phyloP scores from a whole-genome alignment of 1,140 invertebrate genomes.

The Drosophila teissieri region DNA sequence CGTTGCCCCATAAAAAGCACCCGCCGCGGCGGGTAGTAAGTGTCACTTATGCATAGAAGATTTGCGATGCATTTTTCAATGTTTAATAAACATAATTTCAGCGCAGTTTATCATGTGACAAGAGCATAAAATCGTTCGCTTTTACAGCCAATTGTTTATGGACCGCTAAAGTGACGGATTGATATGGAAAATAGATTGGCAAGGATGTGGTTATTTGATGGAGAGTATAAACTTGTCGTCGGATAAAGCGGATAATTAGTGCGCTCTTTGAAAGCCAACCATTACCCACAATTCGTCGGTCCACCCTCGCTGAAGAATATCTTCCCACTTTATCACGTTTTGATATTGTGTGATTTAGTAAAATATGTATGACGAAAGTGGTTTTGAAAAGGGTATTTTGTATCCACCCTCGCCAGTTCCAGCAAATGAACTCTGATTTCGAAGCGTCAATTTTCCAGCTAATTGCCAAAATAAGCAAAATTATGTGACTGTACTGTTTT shows the following conservation, averaged over 20 bases:
- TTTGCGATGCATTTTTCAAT: slow-evolving; percentile 52
- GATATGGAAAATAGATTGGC: slow-evolving; percentile 19
- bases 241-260: neutral
- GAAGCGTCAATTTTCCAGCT: slow-evolving; percentile 55
- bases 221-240: neutral
- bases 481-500: slow-evolving; percentile 25
- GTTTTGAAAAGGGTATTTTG: no score
- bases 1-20: slow-evolving; percentile 43
- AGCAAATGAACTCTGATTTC: slow-evolving; percentile 39
- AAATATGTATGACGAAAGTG: no score
- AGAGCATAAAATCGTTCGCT: slow-evolving; percentile 15
- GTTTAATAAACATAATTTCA: slow-evolving; percentile 59
- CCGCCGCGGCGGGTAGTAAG: neutral
- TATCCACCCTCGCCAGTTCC: slow-evolving; percentile 22
- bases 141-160: slow-evolving; percentile 22
- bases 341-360: neutral
- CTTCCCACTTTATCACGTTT: no score
- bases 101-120: slow-evolving; percentile 41
- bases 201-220: neutral
- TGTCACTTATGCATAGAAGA: slow-evolving; percentile 51
- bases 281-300: neutral
- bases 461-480: slow-evolving; percentile 60
- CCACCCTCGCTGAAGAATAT: neutral
- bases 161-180: slow-evolving; percentile 24
- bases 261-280: no score